These are phyloP conservation scores for Lepilemur ruficaudatus DNA, from an alignment of 2,797 vertebrate genomes.

Conservation along the genomic window DNA sequence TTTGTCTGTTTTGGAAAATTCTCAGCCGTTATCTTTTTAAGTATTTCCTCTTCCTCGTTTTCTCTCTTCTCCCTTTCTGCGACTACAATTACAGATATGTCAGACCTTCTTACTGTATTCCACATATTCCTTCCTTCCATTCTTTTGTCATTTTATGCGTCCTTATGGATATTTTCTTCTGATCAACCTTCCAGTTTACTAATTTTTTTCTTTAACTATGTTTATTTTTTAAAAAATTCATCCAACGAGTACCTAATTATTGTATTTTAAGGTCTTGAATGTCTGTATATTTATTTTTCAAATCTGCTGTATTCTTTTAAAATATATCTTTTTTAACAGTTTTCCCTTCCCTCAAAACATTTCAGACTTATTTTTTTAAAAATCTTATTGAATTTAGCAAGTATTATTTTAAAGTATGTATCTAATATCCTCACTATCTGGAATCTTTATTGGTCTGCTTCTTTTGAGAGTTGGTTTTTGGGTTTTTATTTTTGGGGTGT, in stretches of 20 bases:
- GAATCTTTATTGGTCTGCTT: background rate
- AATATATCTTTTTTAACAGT: background rate
- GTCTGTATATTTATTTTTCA: background rate
- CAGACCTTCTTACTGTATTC: background rate
- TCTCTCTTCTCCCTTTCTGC: background rate
- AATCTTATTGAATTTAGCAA: background rate
- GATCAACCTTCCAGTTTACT: background rate
- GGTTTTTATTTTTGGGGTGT: background rate
- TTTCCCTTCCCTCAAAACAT: background rate
- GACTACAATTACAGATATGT: background rate
- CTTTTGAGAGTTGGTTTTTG: background rate
- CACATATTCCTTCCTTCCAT: background rate
- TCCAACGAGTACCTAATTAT: background rate
- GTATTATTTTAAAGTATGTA: background rate
- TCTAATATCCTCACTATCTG: background rate
- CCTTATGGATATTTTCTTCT: background rate
- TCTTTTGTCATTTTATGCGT: background rate
- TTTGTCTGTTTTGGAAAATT: background rate
- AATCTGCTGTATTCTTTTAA: background rate
- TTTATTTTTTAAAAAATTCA: background rate
- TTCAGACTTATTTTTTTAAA: background rate
- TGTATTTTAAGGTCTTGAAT: background rate
- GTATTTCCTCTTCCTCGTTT: background rate
- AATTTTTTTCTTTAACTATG: background rate
- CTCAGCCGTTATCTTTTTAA: background rate